phyloP scores from a whole-genome alignment of 1,140 invertebrate genomes.

The Condylostylus longicornis region DNA sequence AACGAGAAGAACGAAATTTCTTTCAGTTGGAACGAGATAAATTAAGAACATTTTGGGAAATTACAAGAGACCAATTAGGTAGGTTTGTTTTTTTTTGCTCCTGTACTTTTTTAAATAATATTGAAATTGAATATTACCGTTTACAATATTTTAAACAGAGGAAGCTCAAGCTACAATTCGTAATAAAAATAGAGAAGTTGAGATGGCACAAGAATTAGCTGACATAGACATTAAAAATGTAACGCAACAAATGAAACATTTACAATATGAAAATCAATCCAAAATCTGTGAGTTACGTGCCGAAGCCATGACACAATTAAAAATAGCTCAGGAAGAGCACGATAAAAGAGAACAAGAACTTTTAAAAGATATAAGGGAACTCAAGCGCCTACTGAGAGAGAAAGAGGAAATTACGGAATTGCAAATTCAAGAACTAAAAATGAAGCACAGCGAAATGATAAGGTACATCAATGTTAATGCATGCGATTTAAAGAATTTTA shows the following conservation, averaged over 20 bases:
- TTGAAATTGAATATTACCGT: not conserved
- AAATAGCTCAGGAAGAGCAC: conserved; percentile 59
- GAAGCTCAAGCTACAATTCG: conserved; percentile 32
- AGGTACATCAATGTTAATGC: conserved; percentile 28
- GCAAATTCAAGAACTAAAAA: conserved; percentile 26
- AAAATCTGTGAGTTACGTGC: conserved; percentile 37
- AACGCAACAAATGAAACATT: conserved; percentile 84
- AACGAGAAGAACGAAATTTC: conserved; percentile 87
- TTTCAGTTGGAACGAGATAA: conserved; percentile 92
- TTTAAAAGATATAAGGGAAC: conserved; percentile 57
- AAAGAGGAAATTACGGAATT: conserved; percentile 37
- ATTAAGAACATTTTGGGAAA: conserved; percentile 87
- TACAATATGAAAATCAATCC: conserved; percentile 81
- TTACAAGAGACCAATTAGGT: conserved; percentile 33
- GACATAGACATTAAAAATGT: conserved; percentile 74
- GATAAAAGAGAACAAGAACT: conserved; percentile 57
- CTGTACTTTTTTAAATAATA: not conserved
- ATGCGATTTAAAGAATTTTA: too few relatives aligned
- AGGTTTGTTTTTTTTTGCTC: conserved; percentile 6
- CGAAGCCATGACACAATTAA: conserved; percentile 58
- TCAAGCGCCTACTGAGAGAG: conserved; percentile 60
- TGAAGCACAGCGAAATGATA: conserved; percentile 41
- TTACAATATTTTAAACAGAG: conserved; percentile 11
- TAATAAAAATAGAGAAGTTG: conserved; percentile 75
- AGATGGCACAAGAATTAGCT: conserved; percentile 72